Percentiles rank a stretch among this genome's conserved stretches.
phyloP scores from a whole-genome alignment of 2,888 invertebrate species.

The Parnassius apollo region DNA sequence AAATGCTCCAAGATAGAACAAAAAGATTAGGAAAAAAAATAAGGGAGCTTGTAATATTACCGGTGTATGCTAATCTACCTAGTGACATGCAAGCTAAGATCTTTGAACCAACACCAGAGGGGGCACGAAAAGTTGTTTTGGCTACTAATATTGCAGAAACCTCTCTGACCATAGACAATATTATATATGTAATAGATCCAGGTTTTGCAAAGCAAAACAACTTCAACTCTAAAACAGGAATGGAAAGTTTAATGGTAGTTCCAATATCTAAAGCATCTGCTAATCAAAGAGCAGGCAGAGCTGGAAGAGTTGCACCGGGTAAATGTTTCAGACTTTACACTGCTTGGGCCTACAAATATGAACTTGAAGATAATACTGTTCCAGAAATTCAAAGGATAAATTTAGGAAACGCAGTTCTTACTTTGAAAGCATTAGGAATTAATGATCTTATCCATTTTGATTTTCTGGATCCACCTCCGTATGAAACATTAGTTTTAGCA shows the following conservation, averaged over 20 bases:
- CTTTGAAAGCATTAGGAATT: slow-evolving; percentile 97
- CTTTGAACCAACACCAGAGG: slow-evolving; percentile 98
- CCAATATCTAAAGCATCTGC: slow-evolving; percentile 99
- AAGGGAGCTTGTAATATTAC: slow-evolving; percentile 94
- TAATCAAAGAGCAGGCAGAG: slow-evolving; percentile 97
- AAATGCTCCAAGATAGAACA: slow-evolving; percentile 93
- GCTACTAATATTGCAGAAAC: slow-evolving; percentile 99
- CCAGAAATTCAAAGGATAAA: slow-evolving; percentile 99
- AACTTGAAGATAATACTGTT: slow-evolving; percentile 98
- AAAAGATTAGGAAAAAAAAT: slow-evolving; percentile 96
- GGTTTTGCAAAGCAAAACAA: slow-evolving; percentile 99
- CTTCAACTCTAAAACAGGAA: slow-evolving; percentile 98
- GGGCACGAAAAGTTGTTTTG: slow-evolving; percentile 97
- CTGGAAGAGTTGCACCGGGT: slow-evolving; percentile 97
- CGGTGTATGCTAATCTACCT: slow-evolving; percentile 98
- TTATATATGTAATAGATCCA: slow-evolving; percentile 99
- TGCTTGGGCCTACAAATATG: slow-evolving; percentile 99
- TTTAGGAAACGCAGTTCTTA: slow-evolving; percentile 97
- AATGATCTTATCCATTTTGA: slow-evolving; percentile 99
- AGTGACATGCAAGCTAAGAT: slow-evolving; percentile 99
- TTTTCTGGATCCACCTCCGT: slow-evolving; percentile 98
- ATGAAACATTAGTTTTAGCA: slow-evolving; percentile 94
- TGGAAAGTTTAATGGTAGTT: slow-evolving; percentile 99
- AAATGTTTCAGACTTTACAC: slow-evolving; percentile 99
- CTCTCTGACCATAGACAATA: slow-evolving; percentile 98